phyloP scores from a whole-genome alignment of 1,140 invertebrate species.

The Caenorhabditis elegans region WBcel235 BX284603.4:9641001-9641500 shows the following conservation, averaged over 20 bases:
- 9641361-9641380: slow-evolving; percentile 4
- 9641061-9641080: background rate
- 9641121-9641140: slow-evolving; percentile 18
- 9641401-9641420: background rate
- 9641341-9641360: background rate
- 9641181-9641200: background rate
- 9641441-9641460: background rate
- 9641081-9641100: slow-evolving; percentile 19
- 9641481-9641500: no score
- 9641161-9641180: slow-evolving; percentile 2
- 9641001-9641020: background rate
- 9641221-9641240: slow-evolving; percentile 33
- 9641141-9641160: background rate
- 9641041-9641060: background rate
- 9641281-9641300: slow-evolving; percentile 7
- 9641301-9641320: slow-evolving; percentile 24
- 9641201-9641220: slow-evolving; percentile 22
- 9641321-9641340: background rate
- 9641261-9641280: background rate
- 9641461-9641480: slow-evolving; percentile 16
- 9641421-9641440: background rate
- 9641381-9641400: background rate
- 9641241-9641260: background rate
- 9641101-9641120: background rate
- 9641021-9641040: background rate